phyloP scores from a whole-genome alignment of 2,888 invertebrate genomes.

The Parnassius smintheus region DNA sequence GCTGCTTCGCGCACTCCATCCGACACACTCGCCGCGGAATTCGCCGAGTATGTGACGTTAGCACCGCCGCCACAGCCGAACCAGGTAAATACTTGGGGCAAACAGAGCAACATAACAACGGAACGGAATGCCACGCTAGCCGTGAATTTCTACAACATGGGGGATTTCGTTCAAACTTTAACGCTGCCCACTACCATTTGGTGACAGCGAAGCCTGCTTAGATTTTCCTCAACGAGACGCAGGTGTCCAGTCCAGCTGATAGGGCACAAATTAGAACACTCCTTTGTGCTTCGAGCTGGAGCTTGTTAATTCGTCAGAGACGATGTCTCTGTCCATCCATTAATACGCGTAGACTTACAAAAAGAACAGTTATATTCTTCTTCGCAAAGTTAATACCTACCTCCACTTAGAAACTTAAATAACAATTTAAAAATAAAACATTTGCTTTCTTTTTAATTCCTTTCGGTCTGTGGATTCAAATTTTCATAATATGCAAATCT shows the following conservation, averaged over 20 bases:
- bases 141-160: too few species aligned
- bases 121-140: too few species aligned
- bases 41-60: constrained; percentile 89
- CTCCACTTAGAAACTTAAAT: not conserved
- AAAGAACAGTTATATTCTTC: not conserved
- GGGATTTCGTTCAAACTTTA: too few species aligned
- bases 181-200: too few species aligned
- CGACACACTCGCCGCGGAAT: constrained; percentile 92
- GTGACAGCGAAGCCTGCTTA: too few species aligned
- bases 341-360: not conserved
- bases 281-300: too few species aligned
- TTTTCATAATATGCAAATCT: constrained; percentile 13
- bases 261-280: too few species aligned
- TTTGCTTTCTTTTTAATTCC: not conserved
- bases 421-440: not conserved
- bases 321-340: too few species aligned
- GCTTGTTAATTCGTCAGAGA: too few species aligned
- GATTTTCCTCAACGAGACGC: too few species aligned
- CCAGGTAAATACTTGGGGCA: constrained; percentile 46
- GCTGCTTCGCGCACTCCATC: constrained; percentile 91
- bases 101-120: too few species aligned
- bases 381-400: not conserved
- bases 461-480: not conserved
- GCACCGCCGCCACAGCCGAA: constrained; percentile 57
- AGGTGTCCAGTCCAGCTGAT: too few species aligned